A percentile compares a stretch with the other conserved stretches of the same genome.
These are phyloP conservation scores for Matsumurasca onukii DNA, from an alignment of 1,140 invertebrate species.

Conservation along the genomic window DNA sequence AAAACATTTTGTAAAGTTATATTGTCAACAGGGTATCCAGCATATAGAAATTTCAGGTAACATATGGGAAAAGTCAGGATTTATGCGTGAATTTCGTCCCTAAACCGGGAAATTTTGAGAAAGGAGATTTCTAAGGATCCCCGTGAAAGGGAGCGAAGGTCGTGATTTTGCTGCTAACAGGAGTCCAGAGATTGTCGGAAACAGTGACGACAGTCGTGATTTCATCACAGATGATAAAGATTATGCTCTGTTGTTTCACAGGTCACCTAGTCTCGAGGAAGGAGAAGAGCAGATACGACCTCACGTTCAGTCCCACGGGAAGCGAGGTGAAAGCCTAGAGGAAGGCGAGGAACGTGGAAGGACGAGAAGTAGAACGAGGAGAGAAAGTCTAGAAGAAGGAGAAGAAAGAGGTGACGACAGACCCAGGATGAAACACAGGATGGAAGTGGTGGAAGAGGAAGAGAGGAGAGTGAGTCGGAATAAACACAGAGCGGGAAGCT, in stretches of 20 bases:
- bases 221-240: too few species aligned
- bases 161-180: too few species aligned
- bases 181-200: too few species aligned
- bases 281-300: slow-evolving; percentile 1
- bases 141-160: too few species aligned
- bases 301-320: slow-evolving; percentile 20
- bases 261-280: slow-evolving; percentile 9
- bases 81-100: too few species aligned
- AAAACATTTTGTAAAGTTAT: too few species aligned
- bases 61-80: too few species aligned
- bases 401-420: slow-evolving; percentile 46
- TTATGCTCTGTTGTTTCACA: not conserved
- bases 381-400: slow-evolving; percentile 47
- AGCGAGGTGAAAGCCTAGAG: slow-evolving; percentile 24
- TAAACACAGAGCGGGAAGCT: slow-evolving; percentile 39
- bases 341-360: slow-evolving; percentile 30
- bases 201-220: too few species aligned
- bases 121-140: too few species aligned
- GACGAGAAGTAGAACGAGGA: slow-evolving; percentile 36
- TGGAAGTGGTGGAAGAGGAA: not conserved
- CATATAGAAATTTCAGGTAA: too few species aligned
- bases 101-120: too few species aligned
- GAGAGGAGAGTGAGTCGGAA: slow-evolving; percentile 29
- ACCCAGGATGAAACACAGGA: slow-evolving; percentile 49
- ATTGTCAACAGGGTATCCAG: too few species aligned